These are phyloP conservation scores for Chouioia cunea DNA, from an alignment of 2,888 invertebrate species.

Conservation along the genomic window DNA sequence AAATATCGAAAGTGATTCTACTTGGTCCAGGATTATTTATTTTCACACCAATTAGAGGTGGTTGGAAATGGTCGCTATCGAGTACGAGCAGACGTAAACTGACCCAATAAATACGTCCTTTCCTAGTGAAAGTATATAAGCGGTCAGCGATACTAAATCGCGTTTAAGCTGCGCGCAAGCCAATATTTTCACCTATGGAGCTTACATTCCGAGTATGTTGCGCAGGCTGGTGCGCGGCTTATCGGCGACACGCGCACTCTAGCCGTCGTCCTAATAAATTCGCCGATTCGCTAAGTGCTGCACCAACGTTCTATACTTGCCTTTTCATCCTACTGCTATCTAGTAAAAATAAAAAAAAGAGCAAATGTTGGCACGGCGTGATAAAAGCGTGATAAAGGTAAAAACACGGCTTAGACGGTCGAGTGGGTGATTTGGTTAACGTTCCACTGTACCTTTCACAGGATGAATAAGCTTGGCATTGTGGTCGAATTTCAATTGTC, in stretches of 20 bases:
- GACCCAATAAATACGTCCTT: too few species aligned
- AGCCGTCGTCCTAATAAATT: constrained; percentile 29
- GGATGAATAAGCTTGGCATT: constrained; percentile 13
- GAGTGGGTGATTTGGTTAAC: constrained; percentile 1
- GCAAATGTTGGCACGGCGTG: not conserved
- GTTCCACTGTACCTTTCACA: constrained; percentile 1
- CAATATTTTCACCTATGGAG: too few species aligned
- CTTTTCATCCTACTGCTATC: not conserved
- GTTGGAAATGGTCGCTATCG: too few species aligned
- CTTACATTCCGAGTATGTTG: not conserved
- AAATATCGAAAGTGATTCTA: too few species aligned
- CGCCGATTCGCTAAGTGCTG: constrained; percentile 5
- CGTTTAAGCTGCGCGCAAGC: too few species aligned
- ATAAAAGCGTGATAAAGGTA: not conserved
- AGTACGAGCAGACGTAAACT: too few species aligned
- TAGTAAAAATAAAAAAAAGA: constrained; percentile 5
- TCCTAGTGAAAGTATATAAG: too few species aligned
- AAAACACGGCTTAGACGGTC: not conserved
- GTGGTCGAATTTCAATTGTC: not conserved
- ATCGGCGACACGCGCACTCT: constrained; percentile 24
- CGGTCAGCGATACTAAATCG: too few species aligned
- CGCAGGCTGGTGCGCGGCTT: constrained; percentile 14
- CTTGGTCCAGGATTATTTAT: too few species aligned
- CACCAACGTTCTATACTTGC: too few species aligned
- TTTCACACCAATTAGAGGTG: too few species aligned